Base-by-base conservation (phyloP, 2,797 vertebrate genomes). In the Chanos chanos region DNA sequence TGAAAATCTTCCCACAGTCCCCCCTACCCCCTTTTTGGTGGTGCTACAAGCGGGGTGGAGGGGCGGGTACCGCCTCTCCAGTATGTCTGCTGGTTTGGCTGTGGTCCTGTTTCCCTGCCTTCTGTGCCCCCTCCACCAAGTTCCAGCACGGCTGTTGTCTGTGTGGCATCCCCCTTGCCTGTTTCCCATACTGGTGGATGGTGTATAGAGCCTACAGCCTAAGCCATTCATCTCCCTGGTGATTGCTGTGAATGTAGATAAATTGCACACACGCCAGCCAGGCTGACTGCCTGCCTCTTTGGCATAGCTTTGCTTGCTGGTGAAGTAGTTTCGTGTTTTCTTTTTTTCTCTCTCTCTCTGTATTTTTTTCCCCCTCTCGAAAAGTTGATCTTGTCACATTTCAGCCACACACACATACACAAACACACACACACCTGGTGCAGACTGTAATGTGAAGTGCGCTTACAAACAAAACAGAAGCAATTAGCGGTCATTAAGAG, bases 191-290 rank as follows among this genome's bases (percentile, higher is more conserved):
- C 73, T 80, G 73, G 85, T 87, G 82, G 87, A 89, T 87, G 83
- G 85, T 80, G 84, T 85, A 77, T 70, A 84, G 86, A 92, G 86
- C 83, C 84, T 90, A 87, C 88, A 88, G 85, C 84, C 86, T 81
- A 86, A 90, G 83, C 83, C 91, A 90, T 92, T 89, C 84, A 92
- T 92, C 90, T 92, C 90, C 87, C 85, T 85, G 83, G 87, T 87
- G 88, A 90, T 89, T 90, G 88, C 88, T 86, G 81, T 86, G 87
- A 91, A 89, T 89, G 88, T 87, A 91, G 86, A 92, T 90, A 86
- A 91, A 92, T 89, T 83, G 87, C 86, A 90, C 81, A 65, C 82
- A 86, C 82, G 68, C 84, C 86, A 88, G 84, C 86, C 84, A 68
- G 66, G 59, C 48, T 73, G 36, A 61, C 64, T 72, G 64, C 63